Conservation (phyloP, 2,797 vertebrate genomes). For the Trachops cirrhosus region DNA sequence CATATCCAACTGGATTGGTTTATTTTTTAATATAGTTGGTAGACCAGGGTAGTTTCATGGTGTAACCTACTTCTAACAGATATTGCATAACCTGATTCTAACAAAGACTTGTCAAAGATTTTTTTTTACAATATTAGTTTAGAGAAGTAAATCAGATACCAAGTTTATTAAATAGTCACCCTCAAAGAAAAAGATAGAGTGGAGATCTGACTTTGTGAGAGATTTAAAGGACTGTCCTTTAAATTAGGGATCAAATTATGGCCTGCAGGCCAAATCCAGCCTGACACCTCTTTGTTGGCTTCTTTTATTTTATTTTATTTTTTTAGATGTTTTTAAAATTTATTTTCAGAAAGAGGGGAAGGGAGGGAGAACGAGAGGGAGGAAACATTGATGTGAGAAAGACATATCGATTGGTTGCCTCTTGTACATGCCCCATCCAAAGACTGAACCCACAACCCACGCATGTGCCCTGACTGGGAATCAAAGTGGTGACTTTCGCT, state of each 20-base stretch:
- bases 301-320: not conserved
- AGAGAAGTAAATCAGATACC: not conserved
- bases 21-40: slow-evolving; percentile 9
- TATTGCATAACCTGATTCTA: not conserved
- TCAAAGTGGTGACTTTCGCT: not conserved
- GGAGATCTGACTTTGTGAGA: not conserved
- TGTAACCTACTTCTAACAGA: not conserved
- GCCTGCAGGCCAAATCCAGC: not conserved
- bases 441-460: not conserved
- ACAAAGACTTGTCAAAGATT: not conserved
- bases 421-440: not conserved
- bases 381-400: not conserved
- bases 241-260: not conserved
- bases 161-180: not conserved
- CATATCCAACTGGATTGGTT: not conserved
- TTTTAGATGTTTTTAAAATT: not conserved
- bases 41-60: not conserved
- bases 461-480: not conserved
- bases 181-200: slow-evolving; percentile 13
- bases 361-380: not conserved
- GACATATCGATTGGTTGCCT: not conserved
- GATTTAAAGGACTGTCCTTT: not conserved
- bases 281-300: not conserved
- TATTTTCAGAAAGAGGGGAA: not conserved
- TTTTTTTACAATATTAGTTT: not conserved